These are phyloP conservation scores for Nasua narica DNA, from an alignment of 2,797 vertebrate genomes.

Conservation along the genomic window DNA sequence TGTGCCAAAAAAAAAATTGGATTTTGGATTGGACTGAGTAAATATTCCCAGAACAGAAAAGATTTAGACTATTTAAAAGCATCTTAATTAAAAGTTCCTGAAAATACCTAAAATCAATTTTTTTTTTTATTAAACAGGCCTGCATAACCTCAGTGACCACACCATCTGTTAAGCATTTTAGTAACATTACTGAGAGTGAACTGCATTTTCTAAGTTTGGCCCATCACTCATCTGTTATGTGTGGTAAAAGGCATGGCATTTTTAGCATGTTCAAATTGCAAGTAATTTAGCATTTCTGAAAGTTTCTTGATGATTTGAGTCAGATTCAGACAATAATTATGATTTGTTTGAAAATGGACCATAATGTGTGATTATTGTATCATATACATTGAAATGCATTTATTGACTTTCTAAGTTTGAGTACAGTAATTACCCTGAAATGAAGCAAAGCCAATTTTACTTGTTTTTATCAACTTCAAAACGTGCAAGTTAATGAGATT, in stretches of 20 bases:
- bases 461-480: slow-evolving; percentile 67
- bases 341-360: slow-evolving; percentile 71
- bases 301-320: slow-evolving; percentile 19
- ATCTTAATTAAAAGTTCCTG: slow-evolving; percentile 8
- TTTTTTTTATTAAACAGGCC: neutral
- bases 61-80: neutral
- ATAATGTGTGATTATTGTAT: slow-evolving; percentile 47
- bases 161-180: slow-evolving; percentile 50
- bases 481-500: slow-evolving; percentile 60
- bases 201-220: slow-evolving; percentile 57
- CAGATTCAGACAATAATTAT: slow-evolving; percentile 56
- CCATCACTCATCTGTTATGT: slow-evolving; percentile 23
- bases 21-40: neutral
- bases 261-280: slow-evolving; percentile 50
- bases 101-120: slow-evolving; percentile 25
- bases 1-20: neutral
- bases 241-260: neutral
- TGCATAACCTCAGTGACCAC: slow-evolving; percentile 24
- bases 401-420: slow-evolving; percentile 61
- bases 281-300: slow-evolving; percentile 56
- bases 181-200: neutral
- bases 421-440: slow-evolving; percentile 64
- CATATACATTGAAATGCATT: slow-evolving; percentile 53
- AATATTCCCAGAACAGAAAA: neutral
- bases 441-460: slow-evolving; percentile 61